Conservation (phyloP, 2,888 invertebrate genomes). For the Geotrupes spiniger region DNA sequence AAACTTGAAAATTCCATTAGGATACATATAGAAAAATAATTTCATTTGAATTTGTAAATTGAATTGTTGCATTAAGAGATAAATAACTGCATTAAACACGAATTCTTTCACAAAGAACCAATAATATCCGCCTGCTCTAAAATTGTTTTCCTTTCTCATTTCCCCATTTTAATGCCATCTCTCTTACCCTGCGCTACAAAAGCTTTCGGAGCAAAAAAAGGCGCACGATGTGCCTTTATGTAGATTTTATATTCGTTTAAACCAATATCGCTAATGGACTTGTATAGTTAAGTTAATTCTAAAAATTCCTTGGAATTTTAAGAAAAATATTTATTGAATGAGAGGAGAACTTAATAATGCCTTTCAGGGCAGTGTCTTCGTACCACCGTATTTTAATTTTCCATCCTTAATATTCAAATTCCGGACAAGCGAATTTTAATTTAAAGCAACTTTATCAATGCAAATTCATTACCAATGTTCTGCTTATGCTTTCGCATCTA, state of each 20-base stretch:
- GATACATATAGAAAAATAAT: slow-evolving; percentile 17
- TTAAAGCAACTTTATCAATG: no score
- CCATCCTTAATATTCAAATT: no score
- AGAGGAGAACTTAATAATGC: background rate
- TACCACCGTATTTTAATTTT: no score
- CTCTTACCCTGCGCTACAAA: slow-evolving; percentile 3
- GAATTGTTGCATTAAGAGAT: slow-evolving; percentile 5
- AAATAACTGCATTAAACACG: slow-evolving; percentile 4
- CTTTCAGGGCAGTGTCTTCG: no score
- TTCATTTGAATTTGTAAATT: slow-evolving; percentile 16
- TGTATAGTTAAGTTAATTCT: slow-evolving; percentile 19
- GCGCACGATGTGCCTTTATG: slow-evolving; percentile 11
- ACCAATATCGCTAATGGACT: slow-evolving; percentile 36
- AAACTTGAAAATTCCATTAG: slow-evolving; percentile 15
- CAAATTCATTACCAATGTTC: no score
- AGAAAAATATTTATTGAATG: slow-evolving; percentile 15
- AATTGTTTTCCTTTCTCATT: slow-evolving; percentile 5
- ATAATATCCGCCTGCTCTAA: slow-evolving; percentile 5
- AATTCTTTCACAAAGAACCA: slow-evolving; percentile 4
- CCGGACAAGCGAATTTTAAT: no score
- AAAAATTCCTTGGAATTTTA: slow-evolving; percentile 3
- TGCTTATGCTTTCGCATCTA: no score
- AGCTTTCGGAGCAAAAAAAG: no score
- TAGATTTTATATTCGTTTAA: slow-evolving; percentile 27
- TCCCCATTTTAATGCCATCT: slow-evolving; percentile 22